Evolutionary conservation across 1,140 invertebrate genomes (phyloP).

Genomic region (Anastrepha ludens): DNA sequence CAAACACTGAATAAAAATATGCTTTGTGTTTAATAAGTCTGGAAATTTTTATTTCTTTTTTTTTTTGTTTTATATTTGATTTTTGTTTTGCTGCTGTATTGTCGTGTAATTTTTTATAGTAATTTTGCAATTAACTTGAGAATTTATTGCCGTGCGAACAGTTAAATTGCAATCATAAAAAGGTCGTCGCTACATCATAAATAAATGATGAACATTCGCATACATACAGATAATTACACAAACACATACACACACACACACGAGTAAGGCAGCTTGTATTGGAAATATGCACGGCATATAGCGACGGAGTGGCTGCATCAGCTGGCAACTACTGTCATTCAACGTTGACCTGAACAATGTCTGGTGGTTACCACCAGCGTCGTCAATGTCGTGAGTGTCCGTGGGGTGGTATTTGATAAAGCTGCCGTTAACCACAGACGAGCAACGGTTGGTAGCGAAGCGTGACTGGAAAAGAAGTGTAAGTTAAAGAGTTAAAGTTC

Average conservation of each 20-base stretch:
- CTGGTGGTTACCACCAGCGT: not conserved
- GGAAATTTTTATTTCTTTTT: not conserved
- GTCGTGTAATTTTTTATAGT: not conserved
- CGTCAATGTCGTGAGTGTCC: not conserved
- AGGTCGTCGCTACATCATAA: conserved; percentile 9
- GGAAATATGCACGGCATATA: not conserved
- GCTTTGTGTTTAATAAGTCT: not conserved
- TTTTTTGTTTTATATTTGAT: not conserved
- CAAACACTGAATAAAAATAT: not conserved
- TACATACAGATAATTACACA: not conserved
- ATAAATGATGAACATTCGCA: not conserved
- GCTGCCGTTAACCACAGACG: not conserved
- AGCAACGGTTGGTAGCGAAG: not conserved
- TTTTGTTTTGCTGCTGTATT: not conserved
- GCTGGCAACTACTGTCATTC: not conserved
- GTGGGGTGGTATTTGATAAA: not conserved
- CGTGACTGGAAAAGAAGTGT: not conserved
- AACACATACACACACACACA: not conserved
- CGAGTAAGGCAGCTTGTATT: not conserved
- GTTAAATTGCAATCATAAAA: conserved; percentile 33
- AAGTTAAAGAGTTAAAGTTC: not conserved
- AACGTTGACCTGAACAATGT: not conserved
- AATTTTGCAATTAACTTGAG: conserved; percentile 13
- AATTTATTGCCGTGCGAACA: conserved; percentile 23
- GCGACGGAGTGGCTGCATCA: not conserved